Conservation (phyloP, 1,140 invertebrate genomes). For the Ceratina australensis region DNA sequence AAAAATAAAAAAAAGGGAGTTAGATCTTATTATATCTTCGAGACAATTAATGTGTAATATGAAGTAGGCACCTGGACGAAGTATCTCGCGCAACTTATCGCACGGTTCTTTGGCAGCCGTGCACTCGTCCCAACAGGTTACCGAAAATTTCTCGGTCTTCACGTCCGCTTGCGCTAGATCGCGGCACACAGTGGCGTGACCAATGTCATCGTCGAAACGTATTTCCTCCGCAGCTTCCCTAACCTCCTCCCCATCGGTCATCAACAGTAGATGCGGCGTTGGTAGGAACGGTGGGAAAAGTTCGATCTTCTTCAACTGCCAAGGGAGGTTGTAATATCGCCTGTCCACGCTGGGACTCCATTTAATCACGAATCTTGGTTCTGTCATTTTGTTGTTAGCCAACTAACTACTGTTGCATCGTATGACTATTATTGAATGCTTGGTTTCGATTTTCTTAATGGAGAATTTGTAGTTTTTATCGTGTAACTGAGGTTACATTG, state of each 20-base stretch:
- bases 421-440: too few species aligned
- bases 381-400: too few species aligned
- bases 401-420: too few species aligned
- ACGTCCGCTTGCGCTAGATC: neutral
- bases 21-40: too few species aligned
- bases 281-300: constrained; percentile 11
- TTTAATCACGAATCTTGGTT: neutral
- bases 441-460: neutral
- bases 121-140: neutral
- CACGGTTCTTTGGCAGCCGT: neutral
- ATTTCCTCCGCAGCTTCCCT: neutral
- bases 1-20: too few species aligned
- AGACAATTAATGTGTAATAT: neutral
- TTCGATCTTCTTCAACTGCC: neutral
- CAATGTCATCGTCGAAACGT: too few species aligned
- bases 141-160: neutral
- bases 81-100: neutral
- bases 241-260: accelerated
- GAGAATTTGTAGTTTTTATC: neutral
- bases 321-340: too few species aligned
- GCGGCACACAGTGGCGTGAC: neutral
- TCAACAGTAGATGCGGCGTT: neutral
- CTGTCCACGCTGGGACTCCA: neutral
- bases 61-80: neutral
- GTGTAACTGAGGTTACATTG: neutral